Evolutionary conservation across 2,113 vertebrate genomes (phyloP), one percentile per base, ranked within the genome.

Genomic region (Pituophis catenifer): DNA sequence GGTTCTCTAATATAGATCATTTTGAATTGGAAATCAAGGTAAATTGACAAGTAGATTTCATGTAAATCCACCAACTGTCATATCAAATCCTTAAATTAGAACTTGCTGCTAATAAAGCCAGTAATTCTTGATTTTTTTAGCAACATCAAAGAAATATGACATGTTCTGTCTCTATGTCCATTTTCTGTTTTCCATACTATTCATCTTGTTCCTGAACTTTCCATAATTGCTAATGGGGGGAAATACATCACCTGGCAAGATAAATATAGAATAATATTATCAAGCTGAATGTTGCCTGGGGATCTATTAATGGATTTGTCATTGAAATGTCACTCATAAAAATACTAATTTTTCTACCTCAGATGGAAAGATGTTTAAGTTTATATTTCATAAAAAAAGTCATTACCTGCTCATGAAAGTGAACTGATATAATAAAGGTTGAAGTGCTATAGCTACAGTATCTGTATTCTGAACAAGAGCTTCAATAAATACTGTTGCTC

Each of bases 241-340:
- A 88, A 65, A 93, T 4, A 89, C 21, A 57, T 94, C 95, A 95
- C n/a, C 54, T 94, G 23, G 88, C 89, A 92, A 15, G 19, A 23
- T 86, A 95, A 52, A 95, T 48, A 94, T 6, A 26, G 54, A 95
- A 48, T 91, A 93, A 90, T 92, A 15, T 91, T 92, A 92, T 93
- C 92, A 93, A 50, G 38, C 38, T 95, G 57, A 95, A 86, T 85
- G 90, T 54, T 91, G 88, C 89, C 38, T 87, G 91, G 93, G 81
- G 95, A 95, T 96, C 95, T 96, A 95, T 96, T 96, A 93, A 94
- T 93, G 96, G 93, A 93, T n/a, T 95, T 96, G 90, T 53, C 48
- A 96, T 91, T 96, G 93, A 96, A 96, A 96, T 95, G 50, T 95
- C 89, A 94, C 59, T 94, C 94, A 93, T 95, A 95, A 96, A 94